These are phyloP conservation scores for Eutolmus rufibarbis DNA, from an alignment of 2,888 invertebrate genomes.

Conservation along the genomic window DNA sequence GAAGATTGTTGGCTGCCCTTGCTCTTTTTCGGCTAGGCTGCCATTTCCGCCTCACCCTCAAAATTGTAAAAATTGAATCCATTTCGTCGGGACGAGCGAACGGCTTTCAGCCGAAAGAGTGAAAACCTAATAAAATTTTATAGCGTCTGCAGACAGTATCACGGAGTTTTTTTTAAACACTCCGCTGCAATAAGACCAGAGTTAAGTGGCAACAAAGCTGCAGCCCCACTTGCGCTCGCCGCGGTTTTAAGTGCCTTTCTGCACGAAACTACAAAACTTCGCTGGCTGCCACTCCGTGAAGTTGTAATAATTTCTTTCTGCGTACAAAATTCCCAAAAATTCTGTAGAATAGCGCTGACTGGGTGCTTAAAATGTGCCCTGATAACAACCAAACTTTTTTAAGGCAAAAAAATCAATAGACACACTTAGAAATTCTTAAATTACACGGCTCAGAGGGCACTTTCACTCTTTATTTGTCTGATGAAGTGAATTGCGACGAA, in stretches of 20 bases:
- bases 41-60: not conserved
- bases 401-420: not conserved
- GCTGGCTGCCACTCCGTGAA: not conserved
- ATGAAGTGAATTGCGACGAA: not conserved
- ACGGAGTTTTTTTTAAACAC: not conserved
- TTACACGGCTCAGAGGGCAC: not conserved
- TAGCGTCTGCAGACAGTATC: not conserved
- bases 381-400: not conserved
- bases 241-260: not conserved
- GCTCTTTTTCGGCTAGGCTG: not conserved
- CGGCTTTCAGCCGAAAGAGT: not conserved
- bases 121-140: conserved; percentile 20
- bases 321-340: not conserved
- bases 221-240: not conserved
- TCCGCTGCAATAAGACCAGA: not conserved
- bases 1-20: not conserved
- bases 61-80: not conserved
- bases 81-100: not conserved
- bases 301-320: not conserved
- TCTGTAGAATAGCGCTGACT: not conserved
- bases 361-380: not conserved
- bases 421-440: not conserved
- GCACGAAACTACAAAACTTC: not conserved
- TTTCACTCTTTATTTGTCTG: not conserved
- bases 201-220: not conserved